Base-by-base conservation (phyloP, 2,797 vertebrate species). In the Neomorphus geoffroyi region DNA sequence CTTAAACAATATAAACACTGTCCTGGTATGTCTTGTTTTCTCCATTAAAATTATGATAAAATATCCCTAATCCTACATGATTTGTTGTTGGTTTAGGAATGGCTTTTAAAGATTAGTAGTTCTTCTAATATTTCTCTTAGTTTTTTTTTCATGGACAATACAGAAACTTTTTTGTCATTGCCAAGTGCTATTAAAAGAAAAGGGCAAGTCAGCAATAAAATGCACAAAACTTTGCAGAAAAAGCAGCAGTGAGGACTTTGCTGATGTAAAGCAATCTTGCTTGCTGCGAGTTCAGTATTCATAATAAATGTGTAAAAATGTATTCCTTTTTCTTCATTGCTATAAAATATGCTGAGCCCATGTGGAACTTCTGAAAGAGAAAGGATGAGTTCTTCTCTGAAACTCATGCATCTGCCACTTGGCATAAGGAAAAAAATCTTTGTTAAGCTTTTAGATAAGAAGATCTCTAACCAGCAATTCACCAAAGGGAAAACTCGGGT, bases 1-100 rank as follows among this genome's bases (percentile, higher is more conserved):
- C 48, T 65, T 84, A 72, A 83, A 82, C 45, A 75, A 12, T 64
- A 50, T 72, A 91, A 90, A 89, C 75, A 79, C 18, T 78, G 86
- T 72, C 33, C 80, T 86, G 50, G 41, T 88, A 48, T 82, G 90
- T 50, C 57, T 94, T 89, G 24, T 73, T 94, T 88, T 86, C 64
- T 69, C 32, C 72, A 51, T 80, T 26, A 84, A 46, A 80, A 54
- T 10, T 90, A 48, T 8, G 86, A n/a, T 79, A 80, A 71, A 87
- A 70, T 93, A 73, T 26, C 21, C 33, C 19, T 77, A 88, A 71
- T 92, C 39, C 80, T 54, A 77, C 80, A 81, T 53, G 23, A 66
- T 54, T 32, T 88, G 9, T 28, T 84, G n/a, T 71, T 88, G 26
- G 45, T 94, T 88, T 64, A n/a, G 10, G 22, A 88, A 56, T 23